Evolutionary conservation across 2,888 invertebrate genomes (phyloP).

Genomic region (Drosophila algonquin): DNA sequence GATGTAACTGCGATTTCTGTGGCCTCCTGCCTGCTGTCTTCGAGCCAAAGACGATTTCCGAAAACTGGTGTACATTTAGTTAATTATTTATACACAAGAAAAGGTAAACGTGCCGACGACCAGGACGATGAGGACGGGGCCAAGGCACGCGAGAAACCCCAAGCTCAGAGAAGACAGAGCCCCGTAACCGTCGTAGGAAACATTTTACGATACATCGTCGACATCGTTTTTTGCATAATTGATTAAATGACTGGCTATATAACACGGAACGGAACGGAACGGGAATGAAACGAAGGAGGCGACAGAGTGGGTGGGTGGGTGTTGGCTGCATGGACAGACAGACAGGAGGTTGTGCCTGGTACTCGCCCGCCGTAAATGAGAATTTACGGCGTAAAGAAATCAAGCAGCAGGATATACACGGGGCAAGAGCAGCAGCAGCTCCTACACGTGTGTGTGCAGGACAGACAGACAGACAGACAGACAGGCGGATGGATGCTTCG

Average conservation of each 20-base stretch:
- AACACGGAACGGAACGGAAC: slow-evolving; percentile 44
- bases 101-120: slow-evolving; percentile 74
- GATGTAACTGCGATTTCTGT: slow-evolving; percentile 52
- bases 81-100: slow-evolving; percentile 77
- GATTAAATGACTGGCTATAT: slow-evolving; percentile 82
- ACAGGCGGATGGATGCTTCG: not conserved
- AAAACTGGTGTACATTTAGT: slow-evolving; percentile 77
- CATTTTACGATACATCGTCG: slow-evolving; percentile 74
- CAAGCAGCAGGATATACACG: slow-evolving; percentile 26
- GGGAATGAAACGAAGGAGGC: slow-evolving; percentile 26
- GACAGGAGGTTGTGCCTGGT: slow-evolving; percentile 7
- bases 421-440: not conserved
- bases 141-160: slow-evolving; percentile 2
- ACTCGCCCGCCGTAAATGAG: slow-evolving; percentile 52
- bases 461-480: slow-evolving; percentile 1
- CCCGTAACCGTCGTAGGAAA: slow-evolving; percentile 66
- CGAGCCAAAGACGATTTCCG: slow-evolving; percentile 36
- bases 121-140: not conserved
- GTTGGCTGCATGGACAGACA: slow-evolving; percentile 1
- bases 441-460: not conserved
- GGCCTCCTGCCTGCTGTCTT: not conserved
- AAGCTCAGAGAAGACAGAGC: not conserved
- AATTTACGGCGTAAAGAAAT: slow-evolving; percentile 66
- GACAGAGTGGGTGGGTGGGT: slow-evolving; percentile 3
- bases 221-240: slow-evolving; percentile 81